phyloP scores from a whole-genome alignment of 2,113 vertebrate species.

The Petromus typicus region DNA sequence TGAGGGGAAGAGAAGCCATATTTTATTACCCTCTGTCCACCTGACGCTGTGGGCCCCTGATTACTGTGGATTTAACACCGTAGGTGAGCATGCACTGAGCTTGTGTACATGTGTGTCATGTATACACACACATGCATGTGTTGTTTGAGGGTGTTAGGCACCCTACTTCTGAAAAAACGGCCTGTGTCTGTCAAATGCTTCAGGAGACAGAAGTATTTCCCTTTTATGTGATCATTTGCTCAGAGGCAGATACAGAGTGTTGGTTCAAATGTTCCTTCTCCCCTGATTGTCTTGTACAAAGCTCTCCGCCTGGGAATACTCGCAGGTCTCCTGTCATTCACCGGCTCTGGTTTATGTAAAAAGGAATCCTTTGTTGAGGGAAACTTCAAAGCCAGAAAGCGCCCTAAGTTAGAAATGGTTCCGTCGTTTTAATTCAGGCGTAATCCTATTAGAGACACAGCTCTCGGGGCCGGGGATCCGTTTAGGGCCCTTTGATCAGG shows the following conservation, averaged over 20 bases:
- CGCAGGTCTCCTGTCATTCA: conserved; percentile 84
- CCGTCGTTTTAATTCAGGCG: conserved; percentile 86
- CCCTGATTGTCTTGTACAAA: conserved; percentile 83
- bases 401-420: conserved; percentile 87
- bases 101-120: neutral
- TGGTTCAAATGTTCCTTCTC: conserved; percentile 81
- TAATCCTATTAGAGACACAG: conserved; percentile 89
- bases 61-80: neutral
- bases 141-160: neutral
- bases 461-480: conserved; percentile 85
- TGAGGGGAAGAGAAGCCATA: neutral
- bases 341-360: conserved; percentile 85
- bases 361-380: conserved; percentile 85
- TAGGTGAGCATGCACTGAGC: neutral
- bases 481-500: conserved; percentile 89
- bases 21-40: neutral
- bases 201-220: conserved; percentile 44
- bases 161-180: neutral
- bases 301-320: conserved; percentile 84
- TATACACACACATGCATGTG: neutral
- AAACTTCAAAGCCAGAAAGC: conserved; percentile 87
- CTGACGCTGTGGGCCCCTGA: neutral
- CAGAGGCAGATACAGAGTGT: conserved; percentile 63
- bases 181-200: conserved; percentile 6
- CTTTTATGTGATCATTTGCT: conserved; percentile 80